phyloP scores from a whole-genome alignment of 2,797 vertebrate genomes.

The Acanthis flammea region DNA sequence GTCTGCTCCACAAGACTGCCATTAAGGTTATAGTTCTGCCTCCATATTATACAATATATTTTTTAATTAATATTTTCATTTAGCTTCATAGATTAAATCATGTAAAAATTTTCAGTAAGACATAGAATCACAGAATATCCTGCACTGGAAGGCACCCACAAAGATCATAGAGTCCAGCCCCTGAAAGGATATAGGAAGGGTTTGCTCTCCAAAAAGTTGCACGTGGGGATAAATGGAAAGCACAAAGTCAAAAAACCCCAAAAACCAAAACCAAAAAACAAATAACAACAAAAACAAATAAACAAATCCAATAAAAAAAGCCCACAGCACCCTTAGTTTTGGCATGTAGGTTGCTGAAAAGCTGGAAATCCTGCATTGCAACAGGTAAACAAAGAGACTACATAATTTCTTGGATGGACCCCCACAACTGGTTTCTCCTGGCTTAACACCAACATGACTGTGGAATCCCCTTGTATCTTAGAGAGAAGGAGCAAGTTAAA shows the following conservation, averaged over 20 bases:
- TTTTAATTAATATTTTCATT: background rate
- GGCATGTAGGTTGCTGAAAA: background rate
- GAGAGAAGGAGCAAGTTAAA: background rate
- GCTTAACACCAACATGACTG: background rate
- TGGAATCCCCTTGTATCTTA: slow-evolving; percentile 14
- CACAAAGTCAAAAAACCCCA: too few relatives aligned
- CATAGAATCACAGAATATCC: background rate
- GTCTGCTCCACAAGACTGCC: background rate
- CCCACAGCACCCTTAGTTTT: background rate
- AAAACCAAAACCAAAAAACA: background rate
- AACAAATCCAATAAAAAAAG: background rate
- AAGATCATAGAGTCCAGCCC: background rate
- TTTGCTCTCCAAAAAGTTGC: background rate
- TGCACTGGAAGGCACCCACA: background rate
- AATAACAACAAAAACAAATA: background rate
- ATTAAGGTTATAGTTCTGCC: background rate
- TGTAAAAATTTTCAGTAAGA: background rate
- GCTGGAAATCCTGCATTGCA: background rate
- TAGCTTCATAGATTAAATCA: background rate
- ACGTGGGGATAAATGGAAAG: background rate
- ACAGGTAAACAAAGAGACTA: background rate
- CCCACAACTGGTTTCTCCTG: background rate
- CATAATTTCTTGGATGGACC: background rate
- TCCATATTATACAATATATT: too few relatives aligned
- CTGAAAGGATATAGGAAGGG: background rate